phyloP scores from a whole-genome alignment of 2,113 vertebrate genomes.

The Sander lucioperca region DNA sequence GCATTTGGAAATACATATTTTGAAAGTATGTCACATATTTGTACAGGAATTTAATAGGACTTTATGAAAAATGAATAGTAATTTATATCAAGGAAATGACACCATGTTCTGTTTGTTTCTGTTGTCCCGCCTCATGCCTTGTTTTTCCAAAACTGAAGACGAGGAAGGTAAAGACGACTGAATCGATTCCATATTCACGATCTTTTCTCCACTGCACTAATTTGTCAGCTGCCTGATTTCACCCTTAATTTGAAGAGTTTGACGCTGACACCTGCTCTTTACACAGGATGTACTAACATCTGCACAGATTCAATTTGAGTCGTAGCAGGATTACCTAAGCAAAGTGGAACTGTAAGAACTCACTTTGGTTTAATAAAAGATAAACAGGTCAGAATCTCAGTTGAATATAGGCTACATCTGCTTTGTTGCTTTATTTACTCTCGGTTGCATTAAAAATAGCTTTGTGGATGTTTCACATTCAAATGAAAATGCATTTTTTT shows the following conservation, averaged over 20 bases:
- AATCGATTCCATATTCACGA: constrained; percentile 47
- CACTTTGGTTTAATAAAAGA: not conserved
- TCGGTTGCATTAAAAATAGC: not conserved
- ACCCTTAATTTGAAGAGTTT: constrained; percentile 79
- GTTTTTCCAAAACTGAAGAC: constrained; percentile 85
- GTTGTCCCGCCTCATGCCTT: constrained; percentile 40
- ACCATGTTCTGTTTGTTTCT: constrained; percentile 27
- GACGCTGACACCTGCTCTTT: constrained; percentile 57
- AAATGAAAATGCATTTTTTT: not conserved
- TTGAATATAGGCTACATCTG: too few relatives aligned
- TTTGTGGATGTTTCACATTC: too few relatives aligned
- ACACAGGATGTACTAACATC: constrained; percentile 5
- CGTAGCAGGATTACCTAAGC: not conserved
- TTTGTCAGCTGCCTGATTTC: constrained; percentile 58
- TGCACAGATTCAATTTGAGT: not conserved
- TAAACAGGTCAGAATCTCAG: not conserved
- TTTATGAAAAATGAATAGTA: not conserved
- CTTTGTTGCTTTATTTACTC: not conserved
- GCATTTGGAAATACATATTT: not conserved
- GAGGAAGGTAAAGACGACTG: constrained; percentile 91
- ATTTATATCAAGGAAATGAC: constrained; percentile 2
- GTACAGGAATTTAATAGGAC: not conserved
- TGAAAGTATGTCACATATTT: not conserved
- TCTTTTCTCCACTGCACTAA: constrained; percentile 72
- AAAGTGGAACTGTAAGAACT: not conserved